Conservation (phyloP, 2,113 vertebrate genomes). For the Microtus pennsylvanicus region DNA sequence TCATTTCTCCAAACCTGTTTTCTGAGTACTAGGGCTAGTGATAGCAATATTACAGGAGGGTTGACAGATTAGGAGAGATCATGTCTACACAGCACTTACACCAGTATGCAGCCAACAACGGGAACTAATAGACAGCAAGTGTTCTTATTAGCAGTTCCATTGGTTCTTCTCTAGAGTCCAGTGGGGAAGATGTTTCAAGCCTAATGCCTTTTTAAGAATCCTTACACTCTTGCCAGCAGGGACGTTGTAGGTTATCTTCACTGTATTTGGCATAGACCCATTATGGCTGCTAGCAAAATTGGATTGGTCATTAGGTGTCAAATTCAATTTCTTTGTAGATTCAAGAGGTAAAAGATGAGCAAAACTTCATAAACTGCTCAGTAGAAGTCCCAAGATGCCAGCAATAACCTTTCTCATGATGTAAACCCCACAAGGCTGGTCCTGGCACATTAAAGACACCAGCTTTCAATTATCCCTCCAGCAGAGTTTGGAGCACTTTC, state of each 20-base stretch:
- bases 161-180: background rate
- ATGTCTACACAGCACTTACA: background rate
- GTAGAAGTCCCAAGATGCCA: slow-evolving; percentile 38
- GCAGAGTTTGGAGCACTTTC: slow-evolving; percentile 3
- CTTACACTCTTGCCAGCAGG: background rate
- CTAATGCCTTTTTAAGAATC: background rate
- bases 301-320: slow-evolving; percentile 64
- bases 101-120: background rate
- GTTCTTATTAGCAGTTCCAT: background rate
- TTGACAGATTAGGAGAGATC: background rate
- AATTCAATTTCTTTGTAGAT: slow-evolving; percentile 69
- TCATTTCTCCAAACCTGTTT: background rate
- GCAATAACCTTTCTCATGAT: slow-evolving; percentile 64
- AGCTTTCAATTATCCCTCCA: slow-evolving; percentile 65
- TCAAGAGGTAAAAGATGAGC: slow-evolving; percentile 74
- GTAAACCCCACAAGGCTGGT: slow-evolving; percentile 63
- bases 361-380: slow-evolving; percentile 19
- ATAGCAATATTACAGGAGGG: background rate
- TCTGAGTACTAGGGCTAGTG: background rate
- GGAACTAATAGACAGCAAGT: background rate
- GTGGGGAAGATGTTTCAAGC: background rate
- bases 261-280: slow-evolving; percentile 58
- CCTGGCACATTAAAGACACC: slow-evolving; percentile 44
- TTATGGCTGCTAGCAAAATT: slow-evolving; percentile 51
- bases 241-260: slow-evolving; percentile 36